These are phyloP conservation scores for Dascillus cervinus DNA, from an alignment of 2,888 invertebrate species.

Conservation along the genomic window DNA sequence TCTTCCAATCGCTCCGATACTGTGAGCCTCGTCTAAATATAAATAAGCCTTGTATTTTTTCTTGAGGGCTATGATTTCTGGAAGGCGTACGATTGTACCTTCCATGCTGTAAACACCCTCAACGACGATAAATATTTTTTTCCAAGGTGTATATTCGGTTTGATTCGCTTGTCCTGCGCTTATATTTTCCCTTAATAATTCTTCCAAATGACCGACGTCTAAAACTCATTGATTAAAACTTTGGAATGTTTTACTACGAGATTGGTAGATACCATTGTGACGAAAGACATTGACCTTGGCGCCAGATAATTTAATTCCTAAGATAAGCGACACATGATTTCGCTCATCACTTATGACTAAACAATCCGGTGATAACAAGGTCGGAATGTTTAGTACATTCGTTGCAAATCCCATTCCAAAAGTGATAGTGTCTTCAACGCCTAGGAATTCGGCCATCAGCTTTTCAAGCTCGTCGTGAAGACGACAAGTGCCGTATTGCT, in stretches of 20 bases:
- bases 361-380: conserved; percentile 72
- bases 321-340: conserved; percentile 94
- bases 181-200: conserved; percentile 64
- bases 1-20: conserved; percentile 85
- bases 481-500: conserved; percentile 70
- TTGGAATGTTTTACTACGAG: too few species aligned
- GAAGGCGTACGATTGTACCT: conserved; percentile 86
- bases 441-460: conserved; percentile 79
- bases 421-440: conserved; percentile 86
- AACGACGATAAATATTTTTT: conserved; percentile 85
- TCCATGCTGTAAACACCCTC: conserved; percentile 99
- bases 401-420: conserved; percentile 99
- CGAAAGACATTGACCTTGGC: conserved; percentile 81
- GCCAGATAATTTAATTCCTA: conserved; percentile 83
- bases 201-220: conserved; percentile 80
- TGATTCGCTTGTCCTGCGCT: conserved; percentile 71
- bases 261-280: conserved; percentile 77
- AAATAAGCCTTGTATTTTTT: conserved; percentile 91
- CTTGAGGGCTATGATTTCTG: conserved; percentile 82
- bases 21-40: conserved; percentile 98
- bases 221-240: too few species aligned
- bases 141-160: conserved; percentile 62
- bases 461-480: conserved; percentile 76
- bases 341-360: conserved; percentile 92
- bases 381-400: conserved; percentile 88